Percentiles rank a stretch among this genome's conserved stretches.
These are phyloP conservation scores for Ormyrus labotus DNA, from an alignment of 2,888 invertebrate genomes.

Conservation along the genomic window DNA sequence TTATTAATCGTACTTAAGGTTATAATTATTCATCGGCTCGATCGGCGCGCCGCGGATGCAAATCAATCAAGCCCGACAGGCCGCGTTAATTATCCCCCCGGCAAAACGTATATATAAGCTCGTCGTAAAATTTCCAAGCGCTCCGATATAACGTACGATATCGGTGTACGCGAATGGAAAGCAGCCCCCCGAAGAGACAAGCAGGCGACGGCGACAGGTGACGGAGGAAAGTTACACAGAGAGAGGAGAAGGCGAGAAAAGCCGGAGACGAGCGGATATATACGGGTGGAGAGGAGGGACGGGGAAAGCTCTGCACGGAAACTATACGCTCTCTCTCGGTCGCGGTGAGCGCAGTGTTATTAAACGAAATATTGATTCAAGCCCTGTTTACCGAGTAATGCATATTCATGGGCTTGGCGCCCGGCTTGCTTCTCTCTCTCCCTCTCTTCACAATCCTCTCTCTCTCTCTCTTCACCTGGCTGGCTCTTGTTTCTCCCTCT, in stretches of 20 bases:
- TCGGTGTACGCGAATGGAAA: too few relatives aligned
- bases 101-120: too few relatives aligned
- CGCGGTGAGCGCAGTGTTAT: constrained; percentile 68
- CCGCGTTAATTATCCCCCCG: too few relatives aligned
- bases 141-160: too few relatives aligned
- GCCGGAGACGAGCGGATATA: constrained; percentile 39
- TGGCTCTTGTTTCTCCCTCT: constrained; percentile 12
- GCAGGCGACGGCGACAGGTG: constrained; percentile 9
- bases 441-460: constrained; percentile 18
- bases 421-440: constrained; percentile 65
- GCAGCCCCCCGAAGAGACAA: not conserved
- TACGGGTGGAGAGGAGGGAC: constrained; percentile 24
- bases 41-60: too few relatives aligned
- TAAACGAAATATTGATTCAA: constrained; percentile 76
- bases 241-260: constrained; percentile 20
- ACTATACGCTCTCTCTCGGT: constrained; percentile 62
- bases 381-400: constrained; percentile 75
- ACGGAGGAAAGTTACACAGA: constrained; percentile 16
- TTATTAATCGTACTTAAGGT: too few relatives aligned
- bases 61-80: too few relatives aligned
- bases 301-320: constrained; percentile 36
- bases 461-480: not conserved
- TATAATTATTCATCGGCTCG: too few relatives aligned
- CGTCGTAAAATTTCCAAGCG: too few relatives aligned
- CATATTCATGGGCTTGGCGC: constrained; percentile 74